Conservation (phyloP, 2,797 vertebrate genomes). For the Bufotes viridis region DNA sequence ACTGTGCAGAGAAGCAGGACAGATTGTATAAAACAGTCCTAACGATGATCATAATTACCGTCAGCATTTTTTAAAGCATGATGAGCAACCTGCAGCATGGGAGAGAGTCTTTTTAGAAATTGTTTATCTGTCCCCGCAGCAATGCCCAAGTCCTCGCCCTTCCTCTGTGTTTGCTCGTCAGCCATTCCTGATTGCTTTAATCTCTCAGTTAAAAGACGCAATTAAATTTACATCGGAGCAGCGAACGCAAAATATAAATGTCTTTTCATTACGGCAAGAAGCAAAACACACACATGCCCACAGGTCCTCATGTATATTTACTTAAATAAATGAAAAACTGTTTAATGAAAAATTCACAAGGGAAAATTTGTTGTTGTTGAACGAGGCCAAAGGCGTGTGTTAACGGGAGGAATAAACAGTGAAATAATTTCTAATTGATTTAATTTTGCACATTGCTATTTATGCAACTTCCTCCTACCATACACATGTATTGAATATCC, state of each 20-base stretch:
- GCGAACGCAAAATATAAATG: constrained; percentile 28
- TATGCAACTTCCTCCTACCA: background rate
- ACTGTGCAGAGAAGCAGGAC: background rate
- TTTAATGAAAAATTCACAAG: constrained; percentile 28
- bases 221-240: constrained; percentile 35
- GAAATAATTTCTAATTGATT: constrained; percentile 28
- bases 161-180: background rate
- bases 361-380: constrained; percentile 1
- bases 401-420: background rate
- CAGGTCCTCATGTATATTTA: constrained; percentile 34
- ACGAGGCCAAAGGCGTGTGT: background rate
- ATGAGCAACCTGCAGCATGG: background rate
- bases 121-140: constrained; percentile 25
- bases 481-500: too few relatives aligned
- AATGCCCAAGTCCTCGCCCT: background rate
- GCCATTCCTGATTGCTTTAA: constrained; percentile 40
- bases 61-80: background rate
- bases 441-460: background rate
- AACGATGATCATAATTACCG: constrained; percentile 11
- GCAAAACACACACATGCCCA: constrained; percentile 2
- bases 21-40: background rate
- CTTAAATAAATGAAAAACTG: constrained; percentile 22
- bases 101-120: background rate
- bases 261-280: background rate
- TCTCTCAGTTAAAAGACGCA: constrained; percentile 33